Conservation (phyloP, 1,140 invertebrate genomes). For the Paracyclopina nana region DNA sequence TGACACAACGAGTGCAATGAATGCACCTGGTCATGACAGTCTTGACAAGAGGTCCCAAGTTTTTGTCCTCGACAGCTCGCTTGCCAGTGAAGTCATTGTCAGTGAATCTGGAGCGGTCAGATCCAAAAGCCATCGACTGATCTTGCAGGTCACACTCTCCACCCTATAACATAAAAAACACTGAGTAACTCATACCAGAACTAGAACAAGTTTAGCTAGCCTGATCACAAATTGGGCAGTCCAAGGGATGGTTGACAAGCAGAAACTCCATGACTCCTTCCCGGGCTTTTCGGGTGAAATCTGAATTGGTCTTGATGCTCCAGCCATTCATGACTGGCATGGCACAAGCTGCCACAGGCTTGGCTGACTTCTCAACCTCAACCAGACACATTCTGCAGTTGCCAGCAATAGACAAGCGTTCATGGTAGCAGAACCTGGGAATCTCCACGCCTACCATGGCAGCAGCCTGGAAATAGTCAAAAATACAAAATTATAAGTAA, state of each 20-base stretch:
- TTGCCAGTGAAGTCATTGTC: conserved; percentile 87
- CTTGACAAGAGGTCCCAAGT: conserved; percentile 92
- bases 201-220: too few species aligned
- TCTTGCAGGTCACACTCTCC: conserved; percentile 40
- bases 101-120: conserved; percentile 77
- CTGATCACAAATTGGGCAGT: conserved; percentile 99
- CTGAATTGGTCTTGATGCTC: conserved; percentile 92
- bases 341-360: conserved; percentile 96
- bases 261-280: conserved; percentile 99
- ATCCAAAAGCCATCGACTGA: conserved; percentile 98
- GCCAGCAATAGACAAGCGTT: conserved; percentile 87
- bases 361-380: conserved; percentile 86
- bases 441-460: conserved; percentile 91
- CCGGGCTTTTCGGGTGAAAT: conserved; percentile 76
- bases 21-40: conserved; percentile 99
- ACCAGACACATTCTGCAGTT: conserved; percentile 99
- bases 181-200: too few species aligned
- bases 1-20: conserved; percentile 94
- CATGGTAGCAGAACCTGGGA: conserved; percentile 97
- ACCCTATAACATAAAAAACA: conserved; percentile 11
- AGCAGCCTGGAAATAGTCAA: conserved; percentile 59
- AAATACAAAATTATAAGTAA: too few species aligned
- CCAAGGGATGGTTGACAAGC: conserved; percentile 90
- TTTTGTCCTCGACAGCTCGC: conserved; percentile 90
- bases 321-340: conserved; percentile 99